Conservation (phyloP, 1,140 invertebrate genomes). For the Brachionus koreanus region DNA sequence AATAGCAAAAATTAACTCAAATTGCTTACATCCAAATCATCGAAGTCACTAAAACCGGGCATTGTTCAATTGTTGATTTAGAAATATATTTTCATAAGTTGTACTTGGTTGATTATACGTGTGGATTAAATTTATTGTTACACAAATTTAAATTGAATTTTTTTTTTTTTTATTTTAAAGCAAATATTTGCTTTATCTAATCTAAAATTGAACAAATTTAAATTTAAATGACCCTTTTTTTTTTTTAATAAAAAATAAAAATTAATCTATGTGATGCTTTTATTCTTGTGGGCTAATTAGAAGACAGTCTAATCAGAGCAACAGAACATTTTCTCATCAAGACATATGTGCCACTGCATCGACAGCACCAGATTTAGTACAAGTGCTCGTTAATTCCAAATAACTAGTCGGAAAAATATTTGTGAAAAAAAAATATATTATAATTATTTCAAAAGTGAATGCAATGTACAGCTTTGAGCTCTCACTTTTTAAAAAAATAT, state of each 20-base stretch:
- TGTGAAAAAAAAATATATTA: not conserved
- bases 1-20: not conserved
- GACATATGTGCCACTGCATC: not conserved
- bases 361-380: not conserved
- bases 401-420: not conserved
- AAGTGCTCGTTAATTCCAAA: not conserved
- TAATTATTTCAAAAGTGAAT: not conserved
- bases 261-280: not conserved
- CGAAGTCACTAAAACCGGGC: conserved; percentile 43
- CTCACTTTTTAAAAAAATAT: not conserved
- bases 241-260: not conserved
- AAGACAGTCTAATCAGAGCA: not conserved
- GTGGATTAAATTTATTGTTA: not conserved
- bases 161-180: not conserved
- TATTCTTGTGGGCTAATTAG: not conserved
- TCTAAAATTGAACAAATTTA: conserved; percentile 18
- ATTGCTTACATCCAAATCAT: conserved; percentile 41
- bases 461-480: not conserved
- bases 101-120: not conserved
- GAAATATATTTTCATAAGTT: not conserved
- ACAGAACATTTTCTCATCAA: not conserved
- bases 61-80: not conserved
- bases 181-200: conserved; percentile 43
- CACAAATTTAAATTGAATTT: not conserved
- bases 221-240: not conserved